Percentiles rank a stretch among this genome's conserved stretches.
These are phyloP conservation scores for Matsumurasca onukii DNA, from an alignment of 1,140 invertebrate species.

Conservation along the genomic window DNA sequence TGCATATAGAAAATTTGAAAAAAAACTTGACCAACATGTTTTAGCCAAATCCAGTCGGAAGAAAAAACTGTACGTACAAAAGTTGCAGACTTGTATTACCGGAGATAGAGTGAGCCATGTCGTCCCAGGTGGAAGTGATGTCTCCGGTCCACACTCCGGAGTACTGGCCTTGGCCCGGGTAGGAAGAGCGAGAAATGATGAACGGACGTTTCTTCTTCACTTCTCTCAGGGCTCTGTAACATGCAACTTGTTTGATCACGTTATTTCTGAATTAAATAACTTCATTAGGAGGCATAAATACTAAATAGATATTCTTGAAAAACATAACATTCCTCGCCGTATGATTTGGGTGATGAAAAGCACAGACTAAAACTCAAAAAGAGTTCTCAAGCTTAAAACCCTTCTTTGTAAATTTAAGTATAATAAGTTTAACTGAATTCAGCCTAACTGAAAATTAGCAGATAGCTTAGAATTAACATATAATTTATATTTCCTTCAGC, in stretches of 20 bases:
- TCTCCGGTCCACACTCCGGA: conserved; percentile 93
- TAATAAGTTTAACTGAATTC: too few relatives aligned
- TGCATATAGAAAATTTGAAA: too few relatives aligned
- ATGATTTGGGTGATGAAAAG: background rate
- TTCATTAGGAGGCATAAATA: too few relatives aligned
- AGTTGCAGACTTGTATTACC: too few relatives aligned
- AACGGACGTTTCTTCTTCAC: conserved; percentile 65
- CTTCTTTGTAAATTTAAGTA: too few relatives aligned
- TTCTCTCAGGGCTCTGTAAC: background rate
- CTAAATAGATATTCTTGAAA: background rate
- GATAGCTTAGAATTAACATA: too few relatives aligned
- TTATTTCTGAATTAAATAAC: too few relatives aligned
- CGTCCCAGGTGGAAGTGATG: conserved; percentile 68
- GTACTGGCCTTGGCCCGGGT: conserved; percentile 74
- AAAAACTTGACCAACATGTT: conserved; percentile 44
- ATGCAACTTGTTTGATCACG: conserved; percentile 18
- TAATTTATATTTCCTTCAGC: too few relatives aligned
- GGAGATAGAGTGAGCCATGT: conserved; percentile 61
- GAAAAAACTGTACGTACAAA: too few relatives aligned
- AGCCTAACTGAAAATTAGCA: too few relatives aligned
- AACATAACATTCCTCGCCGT: conserved; percentile 16
- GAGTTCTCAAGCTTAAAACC: too few relatives aligned
- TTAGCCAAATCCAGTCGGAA: too few relatives aligned
- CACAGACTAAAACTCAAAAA: background rate
- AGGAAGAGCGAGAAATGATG: conserved; percentile 81